These are phyloP conservation scores for Heptranchias perlo DNA, from an alignment of 2,113 vertebrate species.

Conservation along the genomic window DNA sequence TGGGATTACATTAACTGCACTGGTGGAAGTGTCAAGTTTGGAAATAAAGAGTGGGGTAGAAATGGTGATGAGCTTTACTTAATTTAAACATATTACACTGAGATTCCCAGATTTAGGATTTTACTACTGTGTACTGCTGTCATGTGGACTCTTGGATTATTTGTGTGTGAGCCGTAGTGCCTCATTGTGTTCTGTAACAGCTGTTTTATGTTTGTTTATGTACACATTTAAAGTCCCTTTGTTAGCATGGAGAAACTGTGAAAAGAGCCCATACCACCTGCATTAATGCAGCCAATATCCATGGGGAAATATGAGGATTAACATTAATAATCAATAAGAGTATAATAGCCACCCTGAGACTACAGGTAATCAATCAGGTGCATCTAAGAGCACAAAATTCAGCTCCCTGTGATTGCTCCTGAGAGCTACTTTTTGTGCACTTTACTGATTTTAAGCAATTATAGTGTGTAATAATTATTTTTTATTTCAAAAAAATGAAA, in stretches of 20 bases:
- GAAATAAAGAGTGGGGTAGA: neutral
- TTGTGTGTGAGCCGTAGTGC: neutral
- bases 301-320: neutral
- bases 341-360: neutral
- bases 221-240: neutral
- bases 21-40: neutral
- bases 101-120: neutral
- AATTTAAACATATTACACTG: neutral
- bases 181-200: neutral
- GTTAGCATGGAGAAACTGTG: neutral
- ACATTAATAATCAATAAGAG: neutral
- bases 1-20: neutral
- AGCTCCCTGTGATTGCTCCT: neutral
- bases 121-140: neutral
- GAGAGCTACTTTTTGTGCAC: neutral
- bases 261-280: neutral
- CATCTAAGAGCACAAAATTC: neutral
- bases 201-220: neutral
- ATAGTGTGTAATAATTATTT: neutral
- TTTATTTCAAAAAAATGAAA: neutral
- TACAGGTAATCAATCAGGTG: neutral
- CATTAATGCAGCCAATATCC: neutral
- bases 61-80: neutral
- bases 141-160: neutral
- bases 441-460: neutral